Conservation (phyloP, 2,113 vertebrate species). For the Siniperca knerii region DNA sequence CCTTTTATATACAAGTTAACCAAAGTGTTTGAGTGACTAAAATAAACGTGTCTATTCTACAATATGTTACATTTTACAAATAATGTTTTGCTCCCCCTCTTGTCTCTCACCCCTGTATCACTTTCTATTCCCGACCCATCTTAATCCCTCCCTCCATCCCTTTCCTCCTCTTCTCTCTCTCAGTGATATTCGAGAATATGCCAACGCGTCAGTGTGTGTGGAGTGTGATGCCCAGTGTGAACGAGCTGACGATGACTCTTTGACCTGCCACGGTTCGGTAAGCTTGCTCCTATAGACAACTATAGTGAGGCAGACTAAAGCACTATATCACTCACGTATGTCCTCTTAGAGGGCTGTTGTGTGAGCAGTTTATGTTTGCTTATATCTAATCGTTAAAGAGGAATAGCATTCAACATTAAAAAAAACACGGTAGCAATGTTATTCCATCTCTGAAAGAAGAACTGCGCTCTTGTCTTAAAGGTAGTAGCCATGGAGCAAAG, state of each 20-base stretch:
- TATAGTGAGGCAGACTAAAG: conserved; percentile 1
- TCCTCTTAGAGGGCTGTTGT: not conserved
- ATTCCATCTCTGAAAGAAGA: not conserved
- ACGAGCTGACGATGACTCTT: conserved; percentile 90
- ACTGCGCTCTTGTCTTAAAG: not conserved
- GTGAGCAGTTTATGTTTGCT: not conserved
- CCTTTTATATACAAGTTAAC: not conserved
- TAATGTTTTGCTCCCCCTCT: conserved; percentile 11
- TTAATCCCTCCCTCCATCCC: conserved; percentile 27
- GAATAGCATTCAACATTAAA: not conserved
- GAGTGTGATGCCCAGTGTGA: conserved; percentile 97
- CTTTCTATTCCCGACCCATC: not conserved
- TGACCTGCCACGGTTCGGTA: conserved; percentile 94
- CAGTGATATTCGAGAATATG: conserved; percentile 95
- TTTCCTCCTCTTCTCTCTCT: conserved; percentile 63
- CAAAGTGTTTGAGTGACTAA: not conserved
- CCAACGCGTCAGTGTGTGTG: conserved; percentile 92
- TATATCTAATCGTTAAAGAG: not conserved
- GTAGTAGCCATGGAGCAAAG: not conserved
- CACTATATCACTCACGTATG: not conserved
- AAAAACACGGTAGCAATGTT: not conserved
- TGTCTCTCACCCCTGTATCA: conserved; percentile 25
- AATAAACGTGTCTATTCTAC: not conserved
- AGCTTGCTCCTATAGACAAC: conserved; percentile 69
- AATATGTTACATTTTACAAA: not conserved